phyloP scores from a whole-genome alignment of 2,888 invertebrate species.

The Brachylomia viminalis region DNA sequence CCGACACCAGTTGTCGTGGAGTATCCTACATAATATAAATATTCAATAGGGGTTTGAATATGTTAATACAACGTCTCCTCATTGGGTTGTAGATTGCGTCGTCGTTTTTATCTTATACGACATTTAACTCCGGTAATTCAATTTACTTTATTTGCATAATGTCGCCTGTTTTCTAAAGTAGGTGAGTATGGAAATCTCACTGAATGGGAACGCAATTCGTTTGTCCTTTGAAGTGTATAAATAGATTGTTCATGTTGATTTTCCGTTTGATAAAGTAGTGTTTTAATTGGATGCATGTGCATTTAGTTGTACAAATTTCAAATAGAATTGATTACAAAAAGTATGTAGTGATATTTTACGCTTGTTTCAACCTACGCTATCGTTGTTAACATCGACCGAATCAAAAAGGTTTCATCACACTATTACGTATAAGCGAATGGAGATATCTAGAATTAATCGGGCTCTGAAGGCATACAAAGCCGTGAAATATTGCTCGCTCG shows the following conservation, averaged over 20 bases:
- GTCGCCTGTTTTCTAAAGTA: conserved; percentile 86
- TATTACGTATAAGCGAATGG: conserved; percentile 87
- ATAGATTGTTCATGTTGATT: conserved; percentile 66
- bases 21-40: conserved; percentile 84
- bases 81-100: conserved; percentile 90
- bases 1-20: conserved; percentile 70
- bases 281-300: conserved; percentile 54
- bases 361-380: conserved; percentile 77
- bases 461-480: conserved; percentile 88
- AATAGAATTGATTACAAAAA: conserved; percentile 59
- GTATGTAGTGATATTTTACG: conserved; percentile 69
- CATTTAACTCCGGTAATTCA: conserved; percentile 91
- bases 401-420: conserved; percentile 89
- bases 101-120: conserved; percentile 91
- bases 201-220: conserved; percentile 68
- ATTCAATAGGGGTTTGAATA: conserved; percentile 90
- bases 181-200: conserved; percentile 88
- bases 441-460: conserved; percentile 91
- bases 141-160: conserved; percentile 90
- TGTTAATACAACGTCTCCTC: conserved; percentile 89
- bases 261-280: conserved; percentile 51
- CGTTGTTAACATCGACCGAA: conserved; percentile 80
- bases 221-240: conserved; percentile 69
- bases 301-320: conserved; percentile 48
- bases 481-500: conserved; percentile 89